Evolutionary conservation across 2,797 vertebrate genomes (phyloP).

Genomic region (Myotis myotis): DNA sequence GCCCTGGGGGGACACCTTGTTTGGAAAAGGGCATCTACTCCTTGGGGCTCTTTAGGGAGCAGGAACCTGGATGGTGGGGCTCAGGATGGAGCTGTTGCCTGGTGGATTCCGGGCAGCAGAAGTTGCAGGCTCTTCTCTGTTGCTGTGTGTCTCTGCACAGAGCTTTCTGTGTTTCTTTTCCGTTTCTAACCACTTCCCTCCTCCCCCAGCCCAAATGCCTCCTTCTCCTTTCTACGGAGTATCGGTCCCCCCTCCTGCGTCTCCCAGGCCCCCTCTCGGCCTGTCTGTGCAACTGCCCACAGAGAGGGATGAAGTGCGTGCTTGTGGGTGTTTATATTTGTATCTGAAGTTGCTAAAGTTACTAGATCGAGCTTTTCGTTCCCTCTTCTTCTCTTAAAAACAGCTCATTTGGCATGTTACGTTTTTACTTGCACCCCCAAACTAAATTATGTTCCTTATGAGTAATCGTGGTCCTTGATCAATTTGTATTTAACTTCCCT

Average conservation of each 20-base stretch:
- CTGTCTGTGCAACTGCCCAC: not conserved
- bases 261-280: not conserved
- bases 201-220: not conserved
- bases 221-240: not conserved
- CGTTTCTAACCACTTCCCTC: not conserved
- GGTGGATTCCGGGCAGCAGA: rapidly evolving
- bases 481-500: not conserved
- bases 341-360: slow-evolving; percentile 1
- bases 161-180: not conserved
- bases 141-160: not conserved
- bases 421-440: not conserved
- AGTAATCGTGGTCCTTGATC: not conserved
- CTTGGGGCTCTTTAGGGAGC: not conserved
- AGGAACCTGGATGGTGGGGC: not conserved
- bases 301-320: not conserved
- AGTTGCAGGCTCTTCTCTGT: not conserved
- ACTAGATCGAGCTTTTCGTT: not conserved
- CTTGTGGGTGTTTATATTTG: not conserved
- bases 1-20: not conserved
- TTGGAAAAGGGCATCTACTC: not conserved
- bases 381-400: not conserved
- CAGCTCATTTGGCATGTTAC: not conserved
- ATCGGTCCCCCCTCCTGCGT: not conserved
- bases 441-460: not conserved
- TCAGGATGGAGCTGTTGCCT: not conserved